phyloP scores from a whole-genome alignment of 2,797 vertebrate species.

The Cottoperca gobio region DNA sequence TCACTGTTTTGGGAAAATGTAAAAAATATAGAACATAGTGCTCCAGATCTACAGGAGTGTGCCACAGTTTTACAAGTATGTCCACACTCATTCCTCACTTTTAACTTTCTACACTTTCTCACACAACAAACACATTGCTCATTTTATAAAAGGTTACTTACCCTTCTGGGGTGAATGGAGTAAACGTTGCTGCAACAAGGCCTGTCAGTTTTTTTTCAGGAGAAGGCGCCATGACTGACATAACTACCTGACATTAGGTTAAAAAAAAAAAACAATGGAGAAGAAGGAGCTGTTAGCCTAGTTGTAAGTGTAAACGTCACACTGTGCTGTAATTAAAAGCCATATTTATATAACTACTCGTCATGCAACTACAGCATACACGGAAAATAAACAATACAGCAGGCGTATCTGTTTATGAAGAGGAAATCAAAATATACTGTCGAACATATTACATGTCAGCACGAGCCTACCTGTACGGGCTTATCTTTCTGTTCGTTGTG shows the following conservation, averaged over 20 bases:
- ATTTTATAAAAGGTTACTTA: slow-evolving; percentile 63
- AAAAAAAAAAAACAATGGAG: no score
- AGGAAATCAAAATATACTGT: not conserved
- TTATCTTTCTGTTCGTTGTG: not conserved
- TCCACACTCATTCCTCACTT: slow-evolving; percentile 2
- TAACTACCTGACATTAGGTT: not conserved
- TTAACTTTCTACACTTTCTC: not conserved
- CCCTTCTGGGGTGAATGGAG: slow-evolving; percentile 90
- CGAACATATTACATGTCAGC: not conserved
- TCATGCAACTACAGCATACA: not conserved
- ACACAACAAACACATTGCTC: not conserved
- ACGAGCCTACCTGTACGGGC: slow-evolving; percentile 6
- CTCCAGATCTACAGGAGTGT: not conserved
- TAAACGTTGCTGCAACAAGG: slow-evolving; percentile 93
- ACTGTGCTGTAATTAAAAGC: not conserved
- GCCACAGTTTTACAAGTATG: not conserved
- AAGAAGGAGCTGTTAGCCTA: rapidly evolving
- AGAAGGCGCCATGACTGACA: slow-evolving; percentile 63
- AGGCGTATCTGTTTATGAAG: rapidly evolving
- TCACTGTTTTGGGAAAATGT: slow-evolving; percentile 83
- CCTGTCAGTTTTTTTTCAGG: slow-evolving; percentile 82
- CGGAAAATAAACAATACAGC: rapidly evolving
- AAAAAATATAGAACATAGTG: not conserved
- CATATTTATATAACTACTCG: not conserved
- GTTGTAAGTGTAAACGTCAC: no score